phyloP scores from a whole-genome alignment of 1,140 invertebrate species.

The Drosophila gunungcola region DNA sequence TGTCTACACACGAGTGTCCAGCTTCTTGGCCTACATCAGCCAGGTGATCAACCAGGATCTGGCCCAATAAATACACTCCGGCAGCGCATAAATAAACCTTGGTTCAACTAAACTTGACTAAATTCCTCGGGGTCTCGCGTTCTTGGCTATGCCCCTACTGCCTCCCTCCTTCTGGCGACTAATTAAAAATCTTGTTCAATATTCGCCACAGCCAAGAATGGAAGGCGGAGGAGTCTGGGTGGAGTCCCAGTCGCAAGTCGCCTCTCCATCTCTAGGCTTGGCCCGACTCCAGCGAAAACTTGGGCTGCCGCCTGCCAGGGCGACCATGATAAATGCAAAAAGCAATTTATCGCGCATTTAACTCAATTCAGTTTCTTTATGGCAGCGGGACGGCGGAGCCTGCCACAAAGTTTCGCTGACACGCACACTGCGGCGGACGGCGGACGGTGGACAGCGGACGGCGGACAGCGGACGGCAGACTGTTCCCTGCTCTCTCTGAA shows the following conservation, averaged over 20 bases:
- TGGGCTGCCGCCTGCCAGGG: constrained; percentile 43
- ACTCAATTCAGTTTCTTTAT: constrained; percentile 82
- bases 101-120: constrained; percentile 34
- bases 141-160: background rate
- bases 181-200: constrained; percentile 83
- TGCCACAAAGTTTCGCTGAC: constrained; percentile 72
- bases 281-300: constrained; percentile 52
- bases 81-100: constrained; percentile 42
- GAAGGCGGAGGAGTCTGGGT: constrained; percentile 5
- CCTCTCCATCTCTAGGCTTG: constrained; percentile 47
- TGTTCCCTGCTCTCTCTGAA: background rate
- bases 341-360: constrained; percentile 84
- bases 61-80: constrained; percentile 52
- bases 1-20: constrained; percentile 83
- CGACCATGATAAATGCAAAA: constrained; percentile 83
- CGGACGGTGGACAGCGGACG: background rate
- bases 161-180: constrained; percentile 55
- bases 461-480: too few relatives aligned
- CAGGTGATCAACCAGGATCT: constrained; percentile 69
- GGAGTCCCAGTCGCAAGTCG: constrained; percentile 25
- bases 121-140: constrained; percentile 34
- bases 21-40: constrained; percentile 74
- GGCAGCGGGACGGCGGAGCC: constrained; percentile 44
- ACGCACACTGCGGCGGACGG: constrained; percentile 48
- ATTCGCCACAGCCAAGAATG: constrained; percentile 63